Base-by-base conservation (phyloP, 2,888 invertebrate species). In the Melinaea marsaeus region DNA sequence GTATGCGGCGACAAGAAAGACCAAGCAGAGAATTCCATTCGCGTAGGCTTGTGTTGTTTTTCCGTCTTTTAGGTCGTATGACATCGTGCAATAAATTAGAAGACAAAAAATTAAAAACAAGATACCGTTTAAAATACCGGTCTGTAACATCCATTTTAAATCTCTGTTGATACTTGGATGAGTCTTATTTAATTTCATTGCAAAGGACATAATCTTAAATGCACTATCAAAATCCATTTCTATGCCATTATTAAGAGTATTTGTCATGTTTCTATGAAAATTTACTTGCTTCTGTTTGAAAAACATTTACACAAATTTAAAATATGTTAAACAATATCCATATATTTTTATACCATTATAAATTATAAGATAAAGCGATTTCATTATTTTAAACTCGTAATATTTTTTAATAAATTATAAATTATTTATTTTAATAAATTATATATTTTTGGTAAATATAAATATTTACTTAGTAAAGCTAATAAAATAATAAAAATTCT, bases 111-210 rank as follows among this genome's bases (percentile, higher is more conserved):
- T 11, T 0, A 32, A 22, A 32, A 51, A 51, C 7, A 32, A 32
- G 32, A 32, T 51, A 32, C 51, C n/a, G 32, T 51, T 6, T 11
- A 32, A 9, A 32, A 51, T 22, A 32, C 51, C 51, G 7, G 11
- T 63, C 57, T 70, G 67, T 6, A 63, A 37, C 42, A 67, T 42
- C 74, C 74, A 74, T 67, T 69, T 71, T 6, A 58, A 58, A 66
- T 73, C 67, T 57, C 71, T 67, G 32, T 64, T 64, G 13, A 70
- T 63, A 3, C 68, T 62, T 5, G 75, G 74, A 63, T 75, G 70
- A 5, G 69, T 67, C 35, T 68, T 67, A 57, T 64, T 72, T 7
- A 70, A 45, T 46, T 63, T 57, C 66, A 73, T 62, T 3, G 67
- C 61, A 6, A 54, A 37, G 55, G 69, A 56, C 59, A 72, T 71